Evolutionary conservation across 2,888 invertebrate genomes (phyloP), one percentile per base, ranked within the genome.

Genomic region (Limnephilus marmoratus): DNA sequence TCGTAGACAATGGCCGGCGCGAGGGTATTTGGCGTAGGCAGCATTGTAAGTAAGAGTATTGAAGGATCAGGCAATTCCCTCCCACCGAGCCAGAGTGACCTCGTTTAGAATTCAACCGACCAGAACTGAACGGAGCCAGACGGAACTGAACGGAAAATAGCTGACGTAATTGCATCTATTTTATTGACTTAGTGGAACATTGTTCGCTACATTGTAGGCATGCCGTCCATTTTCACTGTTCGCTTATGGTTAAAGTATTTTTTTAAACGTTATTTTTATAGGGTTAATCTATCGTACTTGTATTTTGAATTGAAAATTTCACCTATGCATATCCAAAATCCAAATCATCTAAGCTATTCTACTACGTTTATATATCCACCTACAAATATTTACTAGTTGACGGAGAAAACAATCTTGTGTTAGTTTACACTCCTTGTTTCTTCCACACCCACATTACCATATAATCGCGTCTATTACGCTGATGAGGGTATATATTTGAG

Each of bases 1-100:
- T 88, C 53, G 29, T 53, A 88, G 88, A 88, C 88, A 88, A 88
- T 88, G 68, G 68, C 34, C 29, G 29, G 31, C 24, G n/a, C 68
- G 1, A 68, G 68, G 68, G n/a, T 31, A 88, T 41, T 45, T 31
- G 34, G 86, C 45, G 86, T 15, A 29, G 31, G 31, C 18, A 34
- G 29, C 24, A 13, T 82, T 82, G 15, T 31, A 82, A 31, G 82
- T 29, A 82, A 31, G 82, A 82, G 68, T 68, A 68, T 68, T 68
- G 68, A 82, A 34, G 82, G 82, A 82, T 82, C 82, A 13, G 34
- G 31, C 82, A 82, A 82, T 82, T 34, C 15, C 24, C 9, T 24
- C n/a, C 24, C 68, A 7, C 68, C 68, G 68, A 68, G 68, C 7
- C 68, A 68, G 68, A 18, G 68, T 68, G 68, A 68, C 68, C 68